These are phyloP conservation scores for Drosophila busckii DNA, from an alignment of 1,140 invertebrate species.

Conservation along the genomic window DNA sequence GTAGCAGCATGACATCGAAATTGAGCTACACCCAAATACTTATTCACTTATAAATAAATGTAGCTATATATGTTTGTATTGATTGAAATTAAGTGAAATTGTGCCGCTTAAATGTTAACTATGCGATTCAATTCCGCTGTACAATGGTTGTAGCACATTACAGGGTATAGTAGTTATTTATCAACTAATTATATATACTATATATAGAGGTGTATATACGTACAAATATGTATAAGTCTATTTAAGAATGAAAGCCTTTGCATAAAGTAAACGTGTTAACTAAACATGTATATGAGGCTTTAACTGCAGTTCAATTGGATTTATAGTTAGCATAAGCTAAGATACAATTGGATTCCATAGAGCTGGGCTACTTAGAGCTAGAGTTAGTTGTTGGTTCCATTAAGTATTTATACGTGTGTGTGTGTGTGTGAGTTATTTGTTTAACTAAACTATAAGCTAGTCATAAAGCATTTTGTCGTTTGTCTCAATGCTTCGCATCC, in stretches of 20 bases:
- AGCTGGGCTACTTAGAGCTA: constrained; percentile 2
- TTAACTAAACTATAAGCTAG: constrained; percentile 60
- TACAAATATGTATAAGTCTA: constrained; percentile 12
- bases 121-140: constrained; percentile 47
- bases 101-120: constrained; percentile 75
- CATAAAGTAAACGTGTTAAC: no score
- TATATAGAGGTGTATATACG: constrained; percentile 21
- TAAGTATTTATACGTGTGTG: constrained; percentile 7
- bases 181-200: constrained; percentile 11
- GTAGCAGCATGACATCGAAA: constrained; percentile 35
- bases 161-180: constrained; percentile 26
- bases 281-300: no score
- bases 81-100: constrained; percentile 63
- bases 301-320: no score
- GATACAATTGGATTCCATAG: neutral
- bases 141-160: constrained; percentile 28
- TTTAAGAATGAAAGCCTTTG: neutral
- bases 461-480: constrained; percentile 11
- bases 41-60: constrained; percentile 18
- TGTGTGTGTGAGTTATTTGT: constrained; percentile 44
- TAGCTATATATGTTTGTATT: constrained; percentile 20
- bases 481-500: constrained; percentile 65
- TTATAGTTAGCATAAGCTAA: no score
- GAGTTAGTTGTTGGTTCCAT: neutral
- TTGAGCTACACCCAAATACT: constrained; percentile 35